phyloP scores from a whole-genome alignment of 2,797 vertebrate genomes.

The Schizothorax lantsangensis region DNA sequence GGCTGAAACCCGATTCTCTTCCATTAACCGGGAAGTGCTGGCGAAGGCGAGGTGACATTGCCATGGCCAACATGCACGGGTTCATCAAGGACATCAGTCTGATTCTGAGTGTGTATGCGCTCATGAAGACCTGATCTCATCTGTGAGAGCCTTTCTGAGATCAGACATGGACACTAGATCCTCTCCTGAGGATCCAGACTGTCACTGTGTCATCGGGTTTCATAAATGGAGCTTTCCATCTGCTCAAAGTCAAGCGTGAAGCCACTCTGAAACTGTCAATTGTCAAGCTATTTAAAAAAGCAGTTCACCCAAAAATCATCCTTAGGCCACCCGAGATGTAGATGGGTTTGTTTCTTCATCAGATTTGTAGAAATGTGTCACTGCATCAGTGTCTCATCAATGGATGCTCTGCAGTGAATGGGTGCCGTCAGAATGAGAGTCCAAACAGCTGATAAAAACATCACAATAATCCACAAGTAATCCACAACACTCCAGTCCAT shows the following conservation, averaged over 20 bases:
- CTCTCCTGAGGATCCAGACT: slow-evolving; percentile 1
- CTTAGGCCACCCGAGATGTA: background rate
- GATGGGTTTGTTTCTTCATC: background rate
- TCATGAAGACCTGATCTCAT: background rate
- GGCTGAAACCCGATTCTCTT: background rate
- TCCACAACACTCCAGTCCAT: too few species aligned
- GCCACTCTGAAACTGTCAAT: background rate
- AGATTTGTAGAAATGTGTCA: background rate
- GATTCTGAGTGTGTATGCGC: background rate
- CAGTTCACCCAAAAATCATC: background rate
- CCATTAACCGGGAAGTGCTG: slow-evolving; percentile 55
- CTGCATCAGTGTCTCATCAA: background rate
- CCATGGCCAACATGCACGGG: slow-evolving; percentile 56
- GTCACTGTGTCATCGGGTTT: slow-evolving; percentile 12
- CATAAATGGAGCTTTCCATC: background rate
- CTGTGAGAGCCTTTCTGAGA: background rate
- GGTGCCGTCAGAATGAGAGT: background rate
- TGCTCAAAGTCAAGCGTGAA: background rate
- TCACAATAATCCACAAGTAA: background rate
- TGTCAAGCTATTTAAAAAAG: background rate
- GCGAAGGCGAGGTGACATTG: slow-evolving; percentile 37
- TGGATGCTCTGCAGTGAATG: background rate
- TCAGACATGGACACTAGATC: slow-evolving; percentile 11
- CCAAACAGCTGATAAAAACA: background rate
- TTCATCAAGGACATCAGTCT: background rate